phyloP scores from a whole-genome alignment of 2,113 vertebrate species.

The Chauna torquata region DNA sequence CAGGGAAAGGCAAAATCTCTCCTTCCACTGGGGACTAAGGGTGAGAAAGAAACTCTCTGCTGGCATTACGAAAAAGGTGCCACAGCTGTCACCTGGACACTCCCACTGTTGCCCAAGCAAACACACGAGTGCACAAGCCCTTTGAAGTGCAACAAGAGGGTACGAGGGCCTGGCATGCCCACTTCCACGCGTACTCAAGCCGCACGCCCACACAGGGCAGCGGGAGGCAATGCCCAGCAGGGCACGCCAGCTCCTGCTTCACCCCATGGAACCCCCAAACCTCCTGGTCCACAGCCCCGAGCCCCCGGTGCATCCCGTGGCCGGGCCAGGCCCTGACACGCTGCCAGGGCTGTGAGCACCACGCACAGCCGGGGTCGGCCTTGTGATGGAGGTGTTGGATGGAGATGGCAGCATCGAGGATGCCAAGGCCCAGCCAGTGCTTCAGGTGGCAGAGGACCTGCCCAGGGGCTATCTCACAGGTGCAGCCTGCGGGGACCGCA shows the following conservation, averaged over 20 bases:
- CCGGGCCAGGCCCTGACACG: not conserved
- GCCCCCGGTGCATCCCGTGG: too few relatives aligned
- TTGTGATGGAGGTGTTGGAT: not conserved
- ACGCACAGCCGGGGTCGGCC: rapidly evolving
- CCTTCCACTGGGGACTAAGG: not conserved
- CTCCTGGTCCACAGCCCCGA: not conserved
- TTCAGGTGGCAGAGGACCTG: rapidly evolving
- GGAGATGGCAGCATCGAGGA: not conserved
- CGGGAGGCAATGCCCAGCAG: too few relatives aligned
- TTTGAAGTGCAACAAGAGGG: not conserved
- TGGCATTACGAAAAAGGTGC: not conserved
- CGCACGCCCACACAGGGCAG: not conserved
- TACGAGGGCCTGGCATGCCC: not conserved
- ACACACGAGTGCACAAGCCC: not conserved
- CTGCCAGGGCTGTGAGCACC: not conserved
- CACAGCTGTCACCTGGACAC: not conserved
- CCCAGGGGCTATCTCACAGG: not conserved
- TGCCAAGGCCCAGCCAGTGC: not conserved
- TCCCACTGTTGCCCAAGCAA: not conserved
- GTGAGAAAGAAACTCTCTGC: not conserved
- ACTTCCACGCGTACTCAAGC: not conserved
- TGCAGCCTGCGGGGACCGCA: too few relatives aligned
- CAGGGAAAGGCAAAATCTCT: not conserved
- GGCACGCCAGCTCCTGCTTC: not conserved
- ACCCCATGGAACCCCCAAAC: not conserved